Base-by-base conservation (phyloP, 2,113 vertebrate genomes). In the Corythaixoides concolor region DNA sequence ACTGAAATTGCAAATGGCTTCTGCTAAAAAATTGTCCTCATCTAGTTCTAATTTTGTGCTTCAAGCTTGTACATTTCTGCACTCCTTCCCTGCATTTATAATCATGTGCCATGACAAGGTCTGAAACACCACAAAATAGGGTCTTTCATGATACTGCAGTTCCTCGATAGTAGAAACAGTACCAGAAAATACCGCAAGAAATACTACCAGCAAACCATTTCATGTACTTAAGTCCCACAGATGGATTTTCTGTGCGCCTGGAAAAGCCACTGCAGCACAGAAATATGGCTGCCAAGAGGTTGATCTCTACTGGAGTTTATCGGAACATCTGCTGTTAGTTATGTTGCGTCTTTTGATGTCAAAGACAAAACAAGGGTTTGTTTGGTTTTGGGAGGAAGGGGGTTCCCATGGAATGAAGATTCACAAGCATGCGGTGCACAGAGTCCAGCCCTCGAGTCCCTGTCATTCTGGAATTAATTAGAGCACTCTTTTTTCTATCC, bases 391-490 rank as follows among this genome's bases (percentile, higher is more conserved):
- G 47, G 35, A 94, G 68, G 93, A 96, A 85, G 47, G 69, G 58
- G 73, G 52, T 93, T 96, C 86, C 67, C 74, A 77, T 79, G 30
- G 59, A 92, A 89, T 59, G 60, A 95, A 60, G 76, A 89, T 91
- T 87, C 96, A 87, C 89, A 93, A 81, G 80, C 72, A 63, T 70
- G 52, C 63, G 84, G 68, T 41, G 86, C 89, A 60, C 37, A 52
- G 58, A 94, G 66, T 55, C 39, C 68, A 68, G 85, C 73, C 68
- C 56, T 90, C 2, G 0, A 86, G 76, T 93, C 69, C 32, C 35
- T 30, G 5, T 86, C 49, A 81, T 60, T 90, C 88, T 97, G 96
- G 92, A 96, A 96, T 93, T 93, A 88, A 96, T 95, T 96, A 92
- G 28, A 84, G 43, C 1, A 1, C 49, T 88, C 63, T 81, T 93